Evolutionary conservation across 2,113 vertebrate genomes (phyloP).

Genomic region (Hippocampus abdominalis): DNA sequence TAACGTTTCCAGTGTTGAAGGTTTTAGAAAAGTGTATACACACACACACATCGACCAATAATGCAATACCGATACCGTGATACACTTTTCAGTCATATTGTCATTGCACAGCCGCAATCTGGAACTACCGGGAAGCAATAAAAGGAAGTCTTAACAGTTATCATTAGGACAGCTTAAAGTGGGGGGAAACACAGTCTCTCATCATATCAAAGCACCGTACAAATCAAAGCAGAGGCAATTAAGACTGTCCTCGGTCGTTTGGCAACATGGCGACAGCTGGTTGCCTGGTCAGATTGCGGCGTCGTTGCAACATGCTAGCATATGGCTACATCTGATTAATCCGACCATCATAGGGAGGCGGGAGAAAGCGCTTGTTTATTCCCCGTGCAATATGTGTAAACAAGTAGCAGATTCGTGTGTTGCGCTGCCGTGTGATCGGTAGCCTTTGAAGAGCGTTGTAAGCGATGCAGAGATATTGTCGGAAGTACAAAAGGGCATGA

Average conservation of each 20-base stretch:
- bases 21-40: background rate
- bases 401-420: conserved; percentile 46
- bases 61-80: too few relatives aligned
- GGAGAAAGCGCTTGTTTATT: conserved; percentile 60
- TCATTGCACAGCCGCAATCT: background rate
- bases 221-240: conserved; percentile 77
- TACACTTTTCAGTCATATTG: too few relatives aligned
- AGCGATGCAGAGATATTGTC: background rate
- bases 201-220: conserved; percentile 67
- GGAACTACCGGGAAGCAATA: conserved; percentile 10
- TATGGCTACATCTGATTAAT: conserved; percentile 77
- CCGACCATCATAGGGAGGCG: conserved; percentile 43
- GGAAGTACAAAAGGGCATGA: background rate
- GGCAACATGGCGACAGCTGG: conserved; percentile 72
- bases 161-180: conserved; percentile 60
- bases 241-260: conserved; percentile 66
- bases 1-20: too few relatives aligned
- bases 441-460: conserved; percentile 41
- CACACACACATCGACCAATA: too few relatives aligned
- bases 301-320: conserved; percentile 70
- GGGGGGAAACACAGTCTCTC: conserved; percentile 56
- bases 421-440: conserved; percentile 9
- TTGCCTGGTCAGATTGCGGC: conserved; percentile 67
- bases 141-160: conserved; percentile 44
- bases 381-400: conserved; percentile 57